Conservation (phyloP, 2,113 vertebrate genomes). For the Gasterosteus nipponicus region DNA sequence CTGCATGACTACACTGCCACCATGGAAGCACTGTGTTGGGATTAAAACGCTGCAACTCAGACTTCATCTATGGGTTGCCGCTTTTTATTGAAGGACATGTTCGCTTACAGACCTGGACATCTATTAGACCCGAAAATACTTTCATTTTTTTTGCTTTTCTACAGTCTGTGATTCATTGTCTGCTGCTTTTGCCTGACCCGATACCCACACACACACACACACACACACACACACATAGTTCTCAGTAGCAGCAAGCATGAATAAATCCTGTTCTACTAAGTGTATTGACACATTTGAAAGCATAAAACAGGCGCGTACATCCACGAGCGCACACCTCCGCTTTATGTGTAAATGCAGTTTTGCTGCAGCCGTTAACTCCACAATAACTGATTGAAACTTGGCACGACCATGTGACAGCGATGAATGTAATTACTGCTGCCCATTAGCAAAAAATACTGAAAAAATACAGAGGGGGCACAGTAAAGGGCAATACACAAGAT, state of each 20-base stretch:
- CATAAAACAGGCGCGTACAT: background rate
- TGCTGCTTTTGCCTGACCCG: slow-evolving; percentile 1
- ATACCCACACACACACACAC: background rate
- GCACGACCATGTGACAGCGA: slow-evolving; percentile 32
- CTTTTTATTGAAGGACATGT: slow-evolving; percentile 2
- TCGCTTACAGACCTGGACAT: slow-evolving; percentile 1
- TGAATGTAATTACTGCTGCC: slow-evolving; percentile 58
- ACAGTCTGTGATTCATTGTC: slow-evolving; percentile 10
- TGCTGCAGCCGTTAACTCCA: slow-evolving; percentile 23
- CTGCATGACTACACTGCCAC: background rate
- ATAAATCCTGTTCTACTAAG: background rate
- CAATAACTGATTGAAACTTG: slow-evolving; percentile 40
- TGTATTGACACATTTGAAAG: slow-evolving; percentile 21
- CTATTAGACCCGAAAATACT: background rate
- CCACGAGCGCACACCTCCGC: slow-evolving; percentile 3
- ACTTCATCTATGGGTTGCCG: background rate
- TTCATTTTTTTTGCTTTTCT: slow-evolving; percentile 16
- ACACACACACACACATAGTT: background rate
- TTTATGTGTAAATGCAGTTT: slow-evolving; percentile 27
- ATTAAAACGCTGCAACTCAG: slow-evolving; percentile 1
- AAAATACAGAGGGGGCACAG: slow-evolving; percentile 8
- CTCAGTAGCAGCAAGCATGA: background rate
- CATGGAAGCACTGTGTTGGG: slow-evolving; percentile 2
- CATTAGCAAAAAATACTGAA: slow-evolving; percentile 51
- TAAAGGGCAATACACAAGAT: slow-evolving; percentile 16